Evolutionary conservation across 2,113 vertebrate species (phyloP).

Genomic region (Numida meleagris): DNA sequence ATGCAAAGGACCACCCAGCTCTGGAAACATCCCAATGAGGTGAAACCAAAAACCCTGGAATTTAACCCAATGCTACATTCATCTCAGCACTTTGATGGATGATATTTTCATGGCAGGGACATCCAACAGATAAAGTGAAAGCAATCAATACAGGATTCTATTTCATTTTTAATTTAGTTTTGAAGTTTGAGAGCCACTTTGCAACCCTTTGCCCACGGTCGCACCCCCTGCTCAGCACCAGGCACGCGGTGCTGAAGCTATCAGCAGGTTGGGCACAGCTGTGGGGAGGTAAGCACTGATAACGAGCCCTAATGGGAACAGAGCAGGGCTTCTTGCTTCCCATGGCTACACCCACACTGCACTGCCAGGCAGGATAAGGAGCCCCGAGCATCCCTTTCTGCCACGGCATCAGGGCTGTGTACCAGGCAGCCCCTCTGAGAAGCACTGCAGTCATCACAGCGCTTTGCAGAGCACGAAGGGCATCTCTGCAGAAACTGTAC

Average conservation of each 20-base stretch:
- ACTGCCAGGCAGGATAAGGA: background rate
- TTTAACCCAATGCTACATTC: background rate
- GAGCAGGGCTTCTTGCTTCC: slow-evolving; percentile 5
- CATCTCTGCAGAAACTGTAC: rapidly evolving
- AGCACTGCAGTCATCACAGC: background rate
- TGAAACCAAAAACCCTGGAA: background rate
- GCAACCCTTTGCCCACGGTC: rapidly evolving
- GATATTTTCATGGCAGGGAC: background rate
- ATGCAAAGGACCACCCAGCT: rapidly evolving
- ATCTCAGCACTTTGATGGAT: background rate
- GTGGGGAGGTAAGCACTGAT: background rate
- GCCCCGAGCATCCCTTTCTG: background rate
- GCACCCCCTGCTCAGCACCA: background rate
- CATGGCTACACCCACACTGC: slow-evolving; percentile 12
- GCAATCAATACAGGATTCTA: background rate
- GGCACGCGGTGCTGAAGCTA: background rate
- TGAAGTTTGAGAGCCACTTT: background rate
- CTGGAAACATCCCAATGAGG: rapidly evolving
- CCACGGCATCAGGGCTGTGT: rapidly evolving
- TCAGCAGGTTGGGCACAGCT: background rate
- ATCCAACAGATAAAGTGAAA: background rate
- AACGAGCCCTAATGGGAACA: slow-evolving; percentile 13
- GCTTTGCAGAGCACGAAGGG: background rate
- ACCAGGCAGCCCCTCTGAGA: background rate
- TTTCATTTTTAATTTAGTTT: background rate